phyloP scores from a whole-genome alignment of 2,113 vertebrate genomes.

The Lamprologus lemairii region DNA sequence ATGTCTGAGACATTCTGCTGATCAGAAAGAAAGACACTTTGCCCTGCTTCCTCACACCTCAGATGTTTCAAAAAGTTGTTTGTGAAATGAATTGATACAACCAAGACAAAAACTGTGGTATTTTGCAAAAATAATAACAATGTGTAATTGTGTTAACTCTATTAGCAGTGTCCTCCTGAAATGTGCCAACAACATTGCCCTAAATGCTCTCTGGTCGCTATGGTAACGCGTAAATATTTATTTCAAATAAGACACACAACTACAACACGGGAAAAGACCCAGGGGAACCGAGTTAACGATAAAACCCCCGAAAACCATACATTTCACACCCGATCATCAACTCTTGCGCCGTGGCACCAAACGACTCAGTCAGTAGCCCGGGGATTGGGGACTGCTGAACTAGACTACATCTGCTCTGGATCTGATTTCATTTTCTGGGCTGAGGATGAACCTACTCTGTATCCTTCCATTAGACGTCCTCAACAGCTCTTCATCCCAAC shows the following conservation, averaged over 20 bases:
- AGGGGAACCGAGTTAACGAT: background rate
- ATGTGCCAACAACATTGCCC: background rate
- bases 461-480: background rate
- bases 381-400: background rate
- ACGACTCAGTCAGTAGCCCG: background rate
- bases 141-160: background rate
- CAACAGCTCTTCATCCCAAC: background rate
- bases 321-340: background rate
- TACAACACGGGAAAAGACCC: background rate
- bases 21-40: background rate
- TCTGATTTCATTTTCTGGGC: background rate
- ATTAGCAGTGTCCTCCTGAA: background rate
- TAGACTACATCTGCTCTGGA: background rate
- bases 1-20: background rate
- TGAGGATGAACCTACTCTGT: background rate
- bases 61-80: background rate
- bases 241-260: background rate
- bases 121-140: background rate
- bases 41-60: background rate
- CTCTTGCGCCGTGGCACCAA: background rate
- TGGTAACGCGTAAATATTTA: background rate
- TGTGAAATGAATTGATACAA: background rate
- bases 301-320: background rate
- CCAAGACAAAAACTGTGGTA: background rate
- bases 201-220: background rate